phyloP scores from a whole-genome alignment of 2,888 invertebrate genomes.

The Ferdinandea cuprea region DNA sequence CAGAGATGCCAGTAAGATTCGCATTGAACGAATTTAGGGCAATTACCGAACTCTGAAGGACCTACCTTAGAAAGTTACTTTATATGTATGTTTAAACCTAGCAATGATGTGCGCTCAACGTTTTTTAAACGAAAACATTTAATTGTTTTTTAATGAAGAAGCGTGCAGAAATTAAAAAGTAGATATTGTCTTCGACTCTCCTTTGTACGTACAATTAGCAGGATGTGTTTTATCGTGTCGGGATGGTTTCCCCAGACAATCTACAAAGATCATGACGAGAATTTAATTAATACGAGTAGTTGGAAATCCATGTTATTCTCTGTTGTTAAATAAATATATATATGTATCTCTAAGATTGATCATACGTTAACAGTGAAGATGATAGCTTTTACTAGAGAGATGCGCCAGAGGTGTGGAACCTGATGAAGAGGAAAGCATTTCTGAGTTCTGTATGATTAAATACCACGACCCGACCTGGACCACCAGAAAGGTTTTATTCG shows the following conservation, averaged over 20 bases:
- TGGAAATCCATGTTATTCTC: not conserved
- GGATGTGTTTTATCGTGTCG: not conserved
- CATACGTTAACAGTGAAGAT: too few relatives aligned
- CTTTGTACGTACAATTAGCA: not conserved
- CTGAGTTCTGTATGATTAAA: too few relatives aligned
- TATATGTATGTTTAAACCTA: not conserved
- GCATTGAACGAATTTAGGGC: too few relatives aligned
- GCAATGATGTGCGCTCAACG: not conserved
- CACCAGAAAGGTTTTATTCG: too few relatives aligned
- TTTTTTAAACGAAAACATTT: conserved; percentile 27
- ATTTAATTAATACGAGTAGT: not conserved
- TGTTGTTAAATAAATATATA: not conserved
- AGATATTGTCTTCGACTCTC: not conserved
- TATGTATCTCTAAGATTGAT: too few relatives aligned
- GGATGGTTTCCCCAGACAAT: not conserved
- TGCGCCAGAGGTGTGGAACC: too few relatives aligned
- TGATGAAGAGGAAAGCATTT: too few relatives aligned
- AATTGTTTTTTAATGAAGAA: conserved; percentile 28
- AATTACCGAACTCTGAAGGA: conserved; percentile 15
- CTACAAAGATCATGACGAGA: not conserved
- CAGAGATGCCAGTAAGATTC: too few relatives aligned
- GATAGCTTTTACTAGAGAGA: too few relatives aligned
- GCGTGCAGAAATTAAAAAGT: conserved; percentile 10
- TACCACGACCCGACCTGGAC: too few relatives aligned
- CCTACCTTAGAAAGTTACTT: not conserved